phyloP scores from a whole-genome alignment of 2,113 vertebrate species.

The Aphyosemion australe region DNA sequence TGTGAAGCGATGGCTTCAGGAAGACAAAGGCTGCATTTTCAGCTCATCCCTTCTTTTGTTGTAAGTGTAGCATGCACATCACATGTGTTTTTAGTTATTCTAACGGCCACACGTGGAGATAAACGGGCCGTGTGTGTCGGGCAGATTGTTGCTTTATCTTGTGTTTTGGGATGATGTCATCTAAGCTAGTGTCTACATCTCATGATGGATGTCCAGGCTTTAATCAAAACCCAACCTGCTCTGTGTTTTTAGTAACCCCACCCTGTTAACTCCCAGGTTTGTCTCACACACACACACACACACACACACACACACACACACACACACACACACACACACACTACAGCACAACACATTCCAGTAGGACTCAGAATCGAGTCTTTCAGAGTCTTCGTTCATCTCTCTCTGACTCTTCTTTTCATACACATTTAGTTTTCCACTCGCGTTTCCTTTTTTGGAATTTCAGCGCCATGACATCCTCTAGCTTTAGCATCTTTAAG shows the following conservation, averaged over 20 bases:
- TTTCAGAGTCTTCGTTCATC: slow-evolving; percentile 17
- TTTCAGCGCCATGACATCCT: slow-evolving; percentile 7
- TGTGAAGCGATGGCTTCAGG: no score
- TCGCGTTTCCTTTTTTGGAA: slow-evolving; percentile 14
- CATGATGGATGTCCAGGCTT: slow-evolving; percentile 10
- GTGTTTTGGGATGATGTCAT: slow-evolving; percentile 25
- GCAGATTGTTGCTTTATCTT: slow-evolving; percentile 19
- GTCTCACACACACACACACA: slow-evolving; percentile 10
- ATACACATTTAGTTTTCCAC: slow-evolving; percentile 11
- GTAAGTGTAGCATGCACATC: no score
- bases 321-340: slow-evolving; percentile 14
- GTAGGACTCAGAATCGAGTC: no score
- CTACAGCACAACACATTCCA: no score
- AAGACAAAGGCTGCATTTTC: no score
- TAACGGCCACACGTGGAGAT: background rate
- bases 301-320: slow-evolving; percentile 44
- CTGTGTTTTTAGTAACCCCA: slow-evolving; percentile 26
- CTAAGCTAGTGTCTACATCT: slow-evolving; percentile 15
- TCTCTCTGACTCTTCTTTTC: background rate
- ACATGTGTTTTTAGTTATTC: background rate
- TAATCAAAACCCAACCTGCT: slow-evolving; percentile 26
- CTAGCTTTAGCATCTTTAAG: slow-evolving; percentile 14
- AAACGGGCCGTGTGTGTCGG: background rate
- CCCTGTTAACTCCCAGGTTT: slow-evolving; percentile 35
- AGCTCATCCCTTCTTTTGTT: no score